phyloP scores from a whole-genome alignment of 2,888 invertebrate species.

The Parnassius mnemosyne region DNA sequence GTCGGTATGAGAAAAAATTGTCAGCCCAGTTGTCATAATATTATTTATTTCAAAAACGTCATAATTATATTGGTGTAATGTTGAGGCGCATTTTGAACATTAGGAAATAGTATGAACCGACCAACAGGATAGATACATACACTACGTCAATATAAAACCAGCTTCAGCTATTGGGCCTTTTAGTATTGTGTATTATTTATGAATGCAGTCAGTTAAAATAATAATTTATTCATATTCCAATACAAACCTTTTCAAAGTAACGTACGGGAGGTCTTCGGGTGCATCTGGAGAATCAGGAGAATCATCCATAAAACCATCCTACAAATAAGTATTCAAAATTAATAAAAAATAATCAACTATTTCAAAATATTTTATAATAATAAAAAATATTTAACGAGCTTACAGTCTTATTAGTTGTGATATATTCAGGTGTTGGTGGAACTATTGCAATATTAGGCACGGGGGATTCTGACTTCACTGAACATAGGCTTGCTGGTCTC shows the following conservation, averaged over 20 bases:
- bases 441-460: conserved; percentile 87
- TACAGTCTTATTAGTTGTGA: conserved; percentile 69
- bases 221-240: not conserved
- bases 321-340: conserved; percentile 25
- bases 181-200: too few relatives aligned
- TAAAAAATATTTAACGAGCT: conserved; percentile 36
- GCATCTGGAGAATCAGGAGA: conserved; percentile 85
- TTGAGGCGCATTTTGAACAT: too few relatives aligned
- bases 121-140: too few relatives aligned
- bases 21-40: too few relatives aligned
- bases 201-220: conserved; percentile 1
- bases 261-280: conserved; percentile 87
- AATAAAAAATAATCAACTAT: too few relatives aligned
- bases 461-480: conserved; percentile 65
- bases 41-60: too few relatives aligned
- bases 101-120: too few relatives aligned
- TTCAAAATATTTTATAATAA: too few relatives aligned
- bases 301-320: conserved; percentile 81
- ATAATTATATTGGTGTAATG: too few relatives aligned
- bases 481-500: conserved; percentile 71
- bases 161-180: too few relatives aligned
- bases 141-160: too few relatives aligned
- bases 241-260: conserved; percentile 82
- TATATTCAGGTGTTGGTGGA: conserved; percentile 86
- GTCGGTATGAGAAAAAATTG: too few relatives aligned